Evolutionary conservation across 2,113 vertebrate genomes (phyloP).

Genomic region (Prunella fulvescens): DNA sequence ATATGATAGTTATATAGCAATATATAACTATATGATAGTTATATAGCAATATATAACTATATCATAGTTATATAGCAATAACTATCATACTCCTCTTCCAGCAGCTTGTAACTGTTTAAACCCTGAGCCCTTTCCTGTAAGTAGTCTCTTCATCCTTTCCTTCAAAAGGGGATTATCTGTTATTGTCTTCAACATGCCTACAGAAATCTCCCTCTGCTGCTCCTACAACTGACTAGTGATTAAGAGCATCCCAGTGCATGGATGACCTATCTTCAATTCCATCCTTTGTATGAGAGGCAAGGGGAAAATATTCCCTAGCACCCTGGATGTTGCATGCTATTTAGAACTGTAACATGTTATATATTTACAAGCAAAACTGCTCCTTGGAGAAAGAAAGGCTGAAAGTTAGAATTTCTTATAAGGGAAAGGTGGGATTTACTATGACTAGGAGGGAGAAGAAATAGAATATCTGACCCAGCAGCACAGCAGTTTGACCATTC

Average conservation of each 20-base stretch:
- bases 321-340: background rate
- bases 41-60: no score
- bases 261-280: background rate
- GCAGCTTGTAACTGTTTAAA: background rate
- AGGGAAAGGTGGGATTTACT: background rate
- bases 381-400: background rate
- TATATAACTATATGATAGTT: no score
- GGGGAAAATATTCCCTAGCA: background rate
- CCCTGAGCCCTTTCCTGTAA: background rate
- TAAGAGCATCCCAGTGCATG: background rate
- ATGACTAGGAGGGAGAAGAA: background rate
- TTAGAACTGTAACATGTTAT: background rate
- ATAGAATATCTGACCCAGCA: background rate
- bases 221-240: background rate
- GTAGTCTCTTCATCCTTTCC: background rate
- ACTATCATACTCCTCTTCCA: background rate
- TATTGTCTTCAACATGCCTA: background rate
- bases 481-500: background rate
- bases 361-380: background rate
- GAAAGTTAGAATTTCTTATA: background rate
- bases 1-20: no score
- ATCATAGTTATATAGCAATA: no score
- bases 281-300: background rate
- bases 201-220: background rate
- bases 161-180: background rate